Percentiles rank a stretch among this genome's conserved stretches.
Evolutionary conservation across 53 echinoderm and acorn worm genomes (phyloP).

Genomic region (Pentamera pediparva): DNA sequence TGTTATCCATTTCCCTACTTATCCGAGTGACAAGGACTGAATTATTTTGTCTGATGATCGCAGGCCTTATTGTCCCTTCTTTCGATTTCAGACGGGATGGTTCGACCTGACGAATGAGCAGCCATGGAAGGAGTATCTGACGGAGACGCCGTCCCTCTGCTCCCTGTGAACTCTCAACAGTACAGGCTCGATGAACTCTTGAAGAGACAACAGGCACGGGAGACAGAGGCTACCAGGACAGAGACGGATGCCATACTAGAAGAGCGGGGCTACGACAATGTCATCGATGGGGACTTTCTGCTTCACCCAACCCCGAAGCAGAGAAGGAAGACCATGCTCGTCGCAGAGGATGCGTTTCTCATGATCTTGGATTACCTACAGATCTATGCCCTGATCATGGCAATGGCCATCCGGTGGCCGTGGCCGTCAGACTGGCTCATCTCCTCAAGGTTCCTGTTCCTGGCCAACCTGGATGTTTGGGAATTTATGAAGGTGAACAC

Average conservation of each 20-base stretch:
- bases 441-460: slow-evolving; percentile 63
- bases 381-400: slow-evolving; percentile 79
- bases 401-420: slow-evolving; percentile 85
- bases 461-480: slow-evolving; percentile 87
- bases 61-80: too few species aligned
- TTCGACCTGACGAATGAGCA: not conserved
- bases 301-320: slow-evolving; percentile 59
- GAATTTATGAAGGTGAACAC: slow-evolving; percentile 81
- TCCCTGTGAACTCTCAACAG: slow-evolving; percentile 34
- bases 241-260: slow-evolving; percentile 66
- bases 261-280: slow-evolving; percentile 60
- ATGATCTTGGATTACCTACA: slow-evolving; percentile 76
- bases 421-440: slow-evolving; percentile 89
- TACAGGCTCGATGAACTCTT: slow-evolving; percentile 30
- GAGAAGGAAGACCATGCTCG: slow-evolving; percentile 69
- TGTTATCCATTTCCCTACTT: too few species aligned
- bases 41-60: too few species aligned
- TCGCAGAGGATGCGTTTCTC: slow-evolving; percentile 66
- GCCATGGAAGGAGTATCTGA: slow-evolving; percentile 36
- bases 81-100: too few species aligned
- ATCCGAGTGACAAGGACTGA: too few species aligned
- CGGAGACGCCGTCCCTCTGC: slow-evolving; percentile 57
- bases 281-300: slow-evolving; percentile 61
- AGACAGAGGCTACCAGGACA: slow-evolving; percentile 42
- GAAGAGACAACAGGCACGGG: slow-evolving; percentile 62